Conservation (phyloP, 2,113 vertebrate genomes). For the Rhegmatorhina hoffmannsi region DNA sequence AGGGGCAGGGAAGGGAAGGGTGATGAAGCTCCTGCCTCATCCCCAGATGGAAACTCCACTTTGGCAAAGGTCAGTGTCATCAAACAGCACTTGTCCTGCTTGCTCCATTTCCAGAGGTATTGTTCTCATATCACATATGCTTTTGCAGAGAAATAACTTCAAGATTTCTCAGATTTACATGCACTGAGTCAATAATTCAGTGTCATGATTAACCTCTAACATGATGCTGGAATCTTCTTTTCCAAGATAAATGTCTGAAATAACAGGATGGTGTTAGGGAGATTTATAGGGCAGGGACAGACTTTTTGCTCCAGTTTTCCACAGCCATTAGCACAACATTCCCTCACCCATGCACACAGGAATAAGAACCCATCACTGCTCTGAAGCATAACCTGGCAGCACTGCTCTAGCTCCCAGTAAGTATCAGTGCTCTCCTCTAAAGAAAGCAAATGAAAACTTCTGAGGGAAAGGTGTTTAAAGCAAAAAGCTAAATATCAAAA, state of each 20-base stretch:
- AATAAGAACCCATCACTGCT: background rate
- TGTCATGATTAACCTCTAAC: background rate
- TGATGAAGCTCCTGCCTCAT: background rate
- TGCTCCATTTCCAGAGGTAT: background rate
- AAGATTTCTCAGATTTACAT: background rate
- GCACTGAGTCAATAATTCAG: background rate
- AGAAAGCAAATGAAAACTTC: background rate
- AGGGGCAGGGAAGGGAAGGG: background rate
- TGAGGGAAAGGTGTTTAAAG: background rate
- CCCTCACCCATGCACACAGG: accelerated
- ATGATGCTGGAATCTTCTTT: background rate
- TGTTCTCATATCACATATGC: background rate
- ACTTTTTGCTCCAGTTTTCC: background rate
- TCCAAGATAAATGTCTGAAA: background rate
- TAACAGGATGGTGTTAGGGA: background rate
- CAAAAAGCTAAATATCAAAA: background rate
- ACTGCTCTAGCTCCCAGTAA: accelerated
- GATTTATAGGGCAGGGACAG: background rate
- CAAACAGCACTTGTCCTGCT: background rate
- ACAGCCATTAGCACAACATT: background rate
- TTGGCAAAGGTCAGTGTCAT: background rate
- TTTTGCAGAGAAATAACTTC: background rate
- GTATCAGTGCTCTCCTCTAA: background rate
- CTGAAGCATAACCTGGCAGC: background rate
- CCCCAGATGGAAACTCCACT: background rate